Base-by-base conservation (phyloP, 2,888 invertebrate genomes). In the Sisyra nigra region DNA sequence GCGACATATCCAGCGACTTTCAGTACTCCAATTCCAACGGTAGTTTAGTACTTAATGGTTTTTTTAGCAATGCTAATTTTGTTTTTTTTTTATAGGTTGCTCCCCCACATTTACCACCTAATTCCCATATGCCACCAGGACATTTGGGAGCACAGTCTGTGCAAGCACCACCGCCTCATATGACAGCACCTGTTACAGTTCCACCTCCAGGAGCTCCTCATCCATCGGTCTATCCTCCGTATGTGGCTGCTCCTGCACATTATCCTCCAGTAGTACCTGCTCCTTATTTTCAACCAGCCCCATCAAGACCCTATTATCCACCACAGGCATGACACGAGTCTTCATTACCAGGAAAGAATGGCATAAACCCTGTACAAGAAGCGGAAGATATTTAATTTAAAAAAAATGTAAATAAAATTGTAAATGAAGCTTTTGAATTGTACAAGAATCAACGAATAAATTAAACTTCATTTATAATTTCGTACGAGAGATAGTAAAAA, bases 151-250 rank as follows among this genome's bases (percentile, higher is more conserved):
- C 18, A 13, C 11, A 18, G 9, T 19, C 38, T 4, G 30, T 15
- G 18, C 13, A 33, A 33, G 18, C 34, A 8, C 41, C 41, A 18
- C 34, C 41, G 34, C 34, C 34, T 34, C 41, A 41, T 41, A 18
- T 41, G 19, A 31, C 41, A 10, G 17, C 34, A 18, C 41, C 33
- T 11, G 42, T 53, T 8, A 45, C 50, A 30, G 36, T 14, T 11
- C 34, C 48, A 44, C 42, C 69, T 2, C 66, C 69, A 48, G 61
- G 66, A 1, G 61, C 67, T 1, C 63, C 68, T 34, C 70, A 66
- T 48, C 51, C 62, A 0, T 60, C 61, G n/a, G 64, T 67, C 11
- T 55, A 57, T 40, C 51, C 64, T 1, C 63, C 65, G 8, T 62
- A 62, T 44, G 52, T 59, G 24, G 40, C 53, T 29, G 56, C 54